Base-by-base conservation (phyloP, 1,140 invertebrate genomes). In the Cardiocondyla obscurior region DNA sequence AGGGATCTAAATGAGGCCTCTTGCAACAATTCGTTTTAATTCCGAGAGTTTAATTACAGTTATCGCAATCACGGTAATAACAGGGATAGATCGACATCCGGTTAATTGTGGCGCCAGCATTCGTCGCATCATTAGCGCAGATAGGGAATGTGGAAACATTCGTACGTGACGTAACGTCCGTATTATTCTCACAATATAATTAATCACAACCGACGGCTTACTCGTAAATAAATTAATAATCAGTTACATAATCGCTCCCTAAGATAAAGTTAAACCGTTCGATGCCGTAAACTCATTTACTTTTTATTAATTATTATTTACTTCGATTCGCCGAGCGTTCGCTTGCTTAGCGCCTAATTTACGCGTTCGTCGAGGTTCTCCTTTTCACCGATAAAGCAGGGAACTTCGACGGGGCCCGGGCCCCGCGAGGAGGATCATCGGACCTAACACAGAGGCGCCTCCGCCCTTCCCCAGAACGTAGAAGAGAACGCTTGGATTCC, bases 371-470 rank as follows among this genome's bases (percentile, higher is more conserved):
- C 12, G 3, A 60, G 36, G 30, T 60, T n/a, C 57, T 77, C 30
- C 6, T 67, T 7, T 2, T 36, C 36, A 42, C n/a, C 46, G 74
- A 8, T 79, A 79, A 79, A 51, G 74, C 69, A 79, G 74, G 39
- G 16, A 79, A 79, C 74, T 67, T 79, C 49, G 46, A 36, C 12
- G 33, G 51, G 8, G 25, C 28, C 70, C 25, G 25, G 33, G 12
- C 28, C 53, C 25, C 25, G 30, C 25, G 30, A 79, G 19, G 33
- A 79, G 49, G 49, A 86, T 82, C 69, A 57, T 82, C 58, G 65
- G 73, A 67, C 60, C 44, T 36, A 51, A 25, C 55, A 25, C 55
- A 83, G 82, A 84, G 82, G 85, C 86, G 86, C 86, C 76, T 86
- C 85, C 84, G 69, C 84, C 84, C 55, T 81, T 81, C 67, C 44